Evolutionary conservation across 2,888 invertebrate genomes (phyloP).

Genomic region (Adelphocoris suturalis): DNA sequence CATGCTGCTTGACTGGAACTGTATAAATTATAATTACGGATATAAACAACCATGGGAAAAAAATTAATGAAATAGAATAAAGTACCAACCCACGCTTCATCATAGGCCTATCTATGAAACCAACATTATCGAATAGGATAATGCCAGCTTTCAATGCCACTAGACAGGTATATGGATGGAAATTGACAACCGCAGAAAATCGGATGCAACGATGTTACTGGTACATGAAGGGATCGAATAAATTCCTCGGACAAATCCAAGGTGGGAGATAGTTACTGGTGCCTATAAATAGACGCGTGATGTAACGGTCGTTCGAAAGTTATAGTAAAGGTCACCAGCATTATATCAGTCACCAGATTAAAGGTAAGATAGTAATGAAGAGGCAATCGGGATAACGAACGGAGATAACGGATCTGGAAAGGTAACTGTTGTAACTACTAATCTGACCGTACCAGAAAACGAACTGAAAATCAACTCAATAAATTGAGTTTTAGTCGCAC

Average conservation of each 20-base stretch:
- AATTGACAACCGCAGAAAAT: no score
- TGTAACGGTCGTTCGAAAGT: background rate
- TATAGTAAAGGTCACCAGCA: constrained; percentile 1
- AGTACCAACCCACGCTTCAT: no score
- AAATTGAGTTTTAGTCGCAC: constrained; percentile 40
- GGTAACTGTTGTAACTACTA: constrained; percentile 15
- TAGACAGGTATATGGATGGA: no score
- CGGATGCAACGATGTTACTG: no score
- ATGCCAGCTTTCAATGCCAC: no score
- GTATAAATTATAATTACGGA: no score
- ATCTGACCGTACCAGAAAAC: constrained; percentile 30
- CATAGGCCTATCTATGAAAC: no score
- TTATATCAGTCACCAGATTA: constrained; percentile 1
- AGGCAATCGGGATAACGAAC: background rate
- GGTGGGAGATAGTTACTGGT: background rate
- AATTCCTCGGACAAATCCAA: background rate
- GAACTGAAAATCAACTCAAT: constrained; percentile 41
- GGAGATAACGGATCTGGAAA: constrained; percentile 22
- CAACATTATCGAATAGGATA: no score
- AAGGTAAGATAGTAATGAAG: constrained; percentile 5
- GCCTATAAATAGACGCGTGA: background rate
- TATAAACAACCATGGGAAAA: no score
- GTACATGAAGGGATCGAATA: no score
- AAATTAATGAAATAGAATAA: no score
- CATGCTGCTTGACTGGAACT: no score